Evolutionary conservation across 2,113 vertebrate genomes (phyloP), one percentile per base, ranked within the genome.

Genomic region (Pangasianodon gigas): DNA sequence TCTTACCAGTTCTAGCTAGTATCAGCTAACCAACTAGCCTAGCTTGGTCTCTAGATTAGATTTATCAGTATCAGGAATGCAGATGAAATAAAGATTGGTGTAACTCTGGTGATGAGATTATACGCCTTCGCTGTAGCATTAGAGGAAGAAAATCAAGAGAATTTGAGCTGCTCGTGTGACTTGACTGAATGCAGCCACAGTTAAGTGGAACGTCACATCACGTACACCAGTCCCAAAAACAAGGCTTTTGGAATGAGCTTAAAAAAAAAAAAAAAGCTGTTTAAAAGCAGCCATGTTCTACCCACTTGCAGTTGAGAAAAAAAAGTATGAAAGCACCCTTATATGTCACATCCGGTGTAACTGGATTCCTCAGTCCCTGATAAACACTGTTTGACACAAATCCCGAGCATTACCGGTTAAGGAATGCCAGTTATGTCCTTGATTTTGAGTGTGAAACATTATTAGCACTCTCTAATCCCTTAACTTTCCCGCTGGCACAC

Each of bases 401-500:
- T 82, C 79, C 79, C n/a, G 29, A 32, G 79, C 51, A 82, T 82
- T 82, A 82, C 51, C n/a, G 51, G 51, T 19, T 32, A 82, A 82
- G 79, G 51, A 56, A 82, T 82, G 79, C 79, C 79, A 82, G 79
- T 82, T 54, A 82, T 82, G 79, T 54, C 48, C 48, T 54, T 51
- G 79, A 54, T 82, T 82, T 82, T 32, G 79, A 54, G 51, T 82
- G 79, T 82, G 79, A 82, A 82, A 52, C 51, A 32, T 82, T 82
- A 82, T 65, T 86, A 85, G 84, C 41, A 18, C 84, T 65, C 41
- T 44, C 60, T 86, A 58, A 86, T 86, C 84, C 84, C 46, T 86
- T 32, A 71, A 29, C 84, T 86, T 86, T 86, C 60, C 84, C 18
- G 84, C 46, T 52, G 62, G 84, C 44, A 51, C 44, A 32, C 46